phyloP scores from a whole-genome alignment of 2,113 vertebrate species.

The Trogon surrucura region DNA sequence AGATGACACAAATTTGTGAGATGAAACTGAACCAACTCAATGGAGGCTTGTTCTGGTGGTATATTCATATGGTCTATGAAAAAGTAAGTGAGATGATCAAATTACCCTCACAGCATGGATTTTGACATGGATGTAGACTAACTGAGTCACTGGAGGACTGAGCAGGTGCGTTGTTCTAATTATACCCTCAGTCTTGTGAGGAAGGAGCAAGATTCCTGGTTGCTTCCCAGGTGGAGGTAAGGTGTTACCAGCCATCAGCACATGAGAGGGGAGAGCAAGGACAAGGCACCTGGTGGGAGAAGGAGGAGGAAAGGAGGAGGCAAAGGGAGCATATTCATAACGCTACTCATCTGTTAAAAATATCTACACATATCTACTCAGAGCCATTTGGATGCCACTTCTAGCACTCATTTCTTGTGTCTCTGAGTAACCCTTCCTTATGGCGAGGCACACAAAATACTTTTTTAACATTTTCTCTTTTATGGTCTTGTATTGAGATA shows the following conservation, averaged over 20 bases:
- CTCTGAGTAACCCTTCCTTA: constrained; percentile 8
- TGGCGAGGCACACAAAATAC: neutral
- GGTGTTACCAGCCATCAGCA: constrained; percentile 69
- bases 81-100: constrained; percentile 51
- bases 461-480: constrained; percentile 1
- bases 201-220: constrained; percentile 52
- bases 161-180: constrained; percentile 70
- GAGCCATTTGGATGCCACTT: neutral
- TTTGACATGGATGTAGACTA: constrained; percentile 66
- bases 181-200: constrained; percentile 63
- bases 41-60: neutral
- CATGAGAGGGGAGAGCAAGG: constrained; percentile 64
- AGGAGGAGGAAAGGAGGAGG: constrained; percentile 10
- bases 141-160: constrained; percentile 51
- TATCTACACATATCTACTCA: neutral
- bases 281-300: constrained; percentile 59
- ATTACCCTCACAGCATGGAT: constrained; percentile 67
- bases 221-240: constrained; percentile 66
- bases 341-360: constrained; percentile 4
- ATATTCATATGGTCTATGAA: constrained; percentile 27
- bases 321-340: neutral
- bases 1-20: constrained; percentile 39
- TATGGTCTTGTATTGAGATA: neutral
- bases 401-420: neutral
- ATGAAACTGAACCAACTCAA: constrained; percentile 39